These are phyloP conservation scores for Melikaiella ostensackeni DNA, from an alignment of 2,888 invertebrate species.

Conservation along the genomic window DNA sequence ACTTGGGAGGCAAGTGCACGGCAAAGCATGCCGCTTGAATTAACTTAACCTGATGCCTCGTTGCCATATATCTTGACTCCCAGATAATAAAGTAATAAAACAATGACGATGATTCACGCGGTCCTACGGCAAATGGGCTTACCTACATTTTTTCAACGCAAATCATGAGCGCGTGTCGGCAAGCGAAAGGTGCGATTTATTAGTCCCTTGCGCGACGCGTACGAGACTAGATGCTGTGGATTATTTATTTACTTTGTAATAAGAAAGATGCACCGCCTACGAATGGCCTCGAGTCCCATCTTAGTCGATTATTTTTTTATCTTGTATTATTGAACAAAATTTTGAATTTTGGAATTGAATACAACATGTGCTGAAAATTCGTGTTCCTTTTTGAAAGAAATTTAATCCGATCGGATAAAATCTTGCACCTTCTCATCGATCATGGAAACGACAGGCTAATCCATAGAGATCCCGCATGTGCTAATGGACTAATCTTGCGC, in stretches of 20 bases:
- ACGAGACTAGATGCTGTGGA: conserved; percentile 63
- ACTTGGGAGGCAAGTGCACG: conserved; percentile 56
- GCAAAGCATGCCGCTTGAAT: conserved; percentile 51
- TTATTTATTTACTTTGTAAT: conserved; percentile 64
- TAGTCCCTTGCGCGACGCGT: conserved; percentile 62
- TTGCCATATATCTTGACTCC: conserved; percentile 47
- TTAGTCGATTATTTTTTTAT: conserved; percentile 12
- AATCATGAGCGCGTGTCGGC: conserved; percentile 56
- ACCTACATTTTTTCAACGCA: conserved; percentile 57
- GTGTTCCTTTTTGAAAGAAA: too few species aligned
- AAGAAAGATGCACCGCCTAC: conserved; percentile 47
- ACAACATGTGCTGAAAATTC: too few species aligned
- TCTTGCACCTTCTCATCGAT: too few species aligned
- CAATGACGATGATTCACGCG: conserved; percentile 67
- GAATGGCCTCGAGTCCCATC: conserved; percentile 43
- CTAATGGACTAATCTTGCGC: too few species aligned
- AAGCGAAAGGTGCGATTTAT: conserved; percentile 60
- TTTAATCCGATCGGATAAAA: too few species aligned
- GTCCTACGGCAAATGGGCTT: conserved; percentile 66
- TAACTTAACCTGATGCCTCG: conserved; percentile 57
- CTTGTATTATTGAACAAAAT: too few species aligned
- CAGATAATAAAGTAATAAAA: conserved; percentile 64
- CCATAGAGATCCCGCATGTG: too few species aligned
- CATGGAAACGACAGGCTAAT: too few species aligned
- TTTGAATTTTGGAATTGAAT: too few species aligned